These are phyloP conservation scores for Euura saliciscinereae DNA, from an alignment of 1,140 invertebrate genomes.

Conservation along the genomic window DNA sequence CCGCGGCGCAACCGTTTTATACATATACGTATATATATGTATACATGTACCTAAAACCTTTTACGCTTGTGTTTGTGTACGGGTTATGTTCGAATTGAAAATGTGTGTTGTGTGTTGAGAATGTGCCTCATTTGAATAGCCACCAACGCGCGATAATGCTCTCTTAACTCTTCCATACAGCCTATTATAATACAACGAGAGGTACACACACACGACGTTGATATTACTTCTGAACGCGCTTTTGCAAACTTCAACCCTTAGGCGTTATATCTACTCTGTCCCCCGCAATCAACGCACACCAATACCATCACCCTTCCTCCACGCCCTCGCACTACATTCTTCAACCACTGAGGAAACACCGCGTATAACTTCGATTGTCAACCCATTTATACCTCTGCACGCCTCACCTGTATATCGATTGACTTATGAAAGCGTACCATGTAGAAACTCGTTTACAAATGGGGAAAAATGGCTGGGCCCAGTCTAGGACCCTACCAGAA, in stretches of 20 bases:
- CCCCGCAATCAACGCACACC: no score
- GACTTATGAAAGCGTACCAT: no score
- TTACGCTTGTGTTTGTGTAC: not conserved
- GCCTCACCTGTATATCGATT: not conserved
- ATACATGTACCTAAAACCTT: not conserved
- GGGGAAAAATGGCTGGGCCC: no score
- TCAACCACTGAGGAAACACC: not conserved
- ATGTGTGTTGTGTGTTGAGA: not conserved
- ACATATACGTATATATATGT: not conserved
- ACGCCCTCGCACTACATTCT: not conserved
- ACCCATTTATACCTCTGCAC: not conserved
- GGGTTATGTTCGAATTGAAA: not conserved
- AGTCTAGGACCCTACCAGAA: no score
- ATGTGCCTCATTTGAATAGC: conserved; percentile 19
- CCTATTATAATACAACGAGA: not conserved
- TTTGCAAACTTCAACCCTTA: not conserved
- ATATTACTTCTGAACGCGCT: not conserved
- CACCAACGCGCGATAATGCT: conserved; percentile 21
- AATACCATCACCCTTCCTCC: not conserved
- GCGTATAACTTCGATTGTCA: not conserved
- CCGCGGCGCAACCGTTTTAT: conserved; percentile 29
- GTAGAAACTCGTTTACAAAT: no score
- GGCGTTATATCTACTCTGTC: no score
- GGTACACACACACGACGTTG: not conserved
- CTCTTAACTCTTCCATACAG: no score